Conservation (phyloP, 2,113 vertebrate species). For the Speoplatyrhinus poulsoni region DNA sequence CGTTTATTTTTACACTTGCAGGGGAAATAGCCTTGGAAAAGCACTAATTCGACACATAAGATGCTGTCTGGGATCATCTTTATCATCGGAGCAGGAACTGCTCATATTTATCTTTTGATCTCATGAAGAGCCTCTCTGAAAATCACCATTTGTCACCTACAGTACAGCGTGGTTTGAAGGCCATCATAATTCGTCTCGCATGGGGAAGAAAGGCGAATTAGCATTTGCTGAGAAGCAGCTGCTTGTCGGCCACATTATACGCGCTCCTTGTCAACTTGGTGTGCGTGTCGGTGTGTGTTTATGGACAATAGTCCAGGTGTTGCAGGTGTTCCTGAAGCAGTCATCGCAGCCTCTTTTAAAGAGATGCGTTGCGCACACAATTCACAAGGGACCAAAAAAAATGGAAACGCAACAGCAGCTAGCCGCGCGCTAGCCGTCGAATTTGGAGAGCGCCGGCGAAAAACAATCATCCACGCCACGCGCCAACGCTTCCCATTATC, state of each 20-base stretch:
- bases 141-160: background rate
- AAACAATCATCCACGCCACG: slow-evolving; percentile 59
- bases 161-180: background rate
- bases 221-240: slow-evolving; percentile 8
- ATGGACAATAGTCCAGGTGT: slow-evolving; percentile 33
- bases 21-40: too few relatives aligned
- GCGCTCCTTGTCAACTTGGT: background rate
- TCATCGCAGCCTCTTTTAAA: slow-evolving; percentile 33
- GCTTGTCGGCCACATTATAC: slow-evolving; percentile 25
- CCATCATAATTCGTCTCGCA: slow-evolving; percentile 19
- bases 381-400: background rate
- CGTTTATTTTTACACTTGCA: too few relatives aligned
- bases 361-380: slow-evolving; percentile 31
- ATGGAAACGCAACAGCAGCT: slow-evolving; percentile 5
- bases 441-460: slow-evolving; percentile 49
- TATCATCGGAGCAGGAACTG: background rate
- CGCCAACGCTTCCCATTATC: slow-evolving; percentile 65
- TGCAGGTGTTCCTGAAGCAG: slow-evolving; percentile 43
- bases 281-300: background rate
- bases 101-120: background rate
- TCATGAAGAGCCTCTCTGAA: background rate
- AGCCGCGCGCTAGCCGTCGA: slow-evolving; percentile 12
- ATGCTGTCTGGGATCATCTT: background rate
- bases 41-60: background rate
- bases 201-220: slow-evolving; percentile 2